These are phyloP conservation scores for Rattus norvegicus DNA, from an alignment of 2,113 vertebrate species.

Conservation along the genomic window DNA sequence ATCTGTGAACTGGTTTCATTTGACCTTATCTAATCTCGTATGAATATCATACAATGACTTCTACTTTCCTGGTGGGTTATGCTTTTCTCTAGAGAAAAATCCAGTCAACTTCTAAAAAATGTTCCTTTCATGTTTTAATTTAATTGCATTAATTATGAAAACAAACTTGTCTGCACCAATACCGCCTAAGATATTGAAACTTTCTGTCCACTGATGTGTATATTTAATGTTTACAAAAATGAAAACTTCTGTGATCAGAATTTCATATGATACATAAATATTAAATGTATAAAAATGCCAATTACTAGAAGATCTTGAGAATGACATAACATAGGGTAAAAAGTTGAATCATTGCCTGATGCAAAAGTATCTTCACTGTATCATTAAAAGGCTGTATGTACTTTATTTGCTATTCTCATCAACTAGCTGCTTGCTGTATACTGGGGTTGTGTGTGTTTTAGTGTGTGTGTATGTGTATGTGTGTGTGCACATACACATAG, in stretches of 20 bases:
- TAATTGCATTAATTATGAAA: not conserved
- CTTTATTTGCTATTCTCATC: not conserved
- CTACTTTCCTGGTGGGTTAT: not conserved
- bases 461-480: not conserved
- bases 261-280: not conserved
- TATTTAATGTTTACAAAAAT: not conserved
- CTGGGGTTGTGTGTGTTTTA: not conserved
- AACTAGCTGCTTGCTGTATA: not conserved
- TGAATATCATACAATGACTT: not conserved
- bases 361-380: not conserved
- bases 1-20: not conserved
- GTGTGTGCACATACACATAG: not conserved
- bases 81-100: not conserved
- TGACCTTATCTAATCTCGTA: not conserved
- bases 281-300: not conserved
- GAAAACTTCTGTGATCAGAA: not conserved
- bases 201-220: not conserved
- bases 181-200: not conserved
- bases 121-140: not conserved
- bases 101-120: not conserved
- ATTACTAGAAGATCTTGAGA: not conserved
- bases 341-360: not conserved
- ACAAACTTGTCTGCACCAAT: not conserved
- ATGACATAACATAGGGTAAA: not conserved
- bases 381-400: not conserved